phyloP scores from a whole-genome alignment of 2,797 vertebrate genomes.

The Hyperoplus lanceolatus region DNA sequence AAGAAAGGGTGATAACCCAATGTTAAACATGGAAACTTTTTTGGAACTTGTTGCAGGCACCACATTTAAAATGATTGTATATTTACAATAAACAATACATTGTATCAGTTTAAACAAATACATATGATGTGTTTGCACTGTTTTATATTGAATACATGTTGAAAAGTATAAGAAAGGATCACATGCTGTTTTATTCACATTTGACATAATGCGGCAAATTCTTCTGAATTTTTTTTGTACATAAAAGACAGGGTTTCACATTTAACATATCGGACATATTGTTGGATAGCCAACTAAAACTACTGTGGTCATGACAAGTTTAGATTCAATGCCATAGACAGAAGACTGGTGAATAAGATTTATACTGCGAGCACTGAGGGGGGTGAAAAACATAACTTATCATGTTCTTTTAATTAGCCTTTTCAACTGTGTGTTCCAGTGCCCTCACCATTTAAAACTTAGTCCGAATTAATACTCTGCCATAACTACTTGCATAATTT shows the following conservation, averaged over 20 bases:
- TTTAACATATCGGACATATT: slow-evolving; percentile 43
- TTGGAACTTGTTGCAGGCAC: no score
- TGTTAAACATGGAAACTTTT: no score
- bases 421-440: slow-evolving; percentile 54
- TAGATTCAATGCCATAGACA: slow-evolving; percentile 60
- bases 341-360: slow-evolving; percentile 69
- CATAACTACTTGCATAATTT: slow-evolving; percentile 60
- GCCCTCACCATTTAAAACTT: slow-evolving; percentile 63
- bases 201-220: no score
- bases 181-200: no score
- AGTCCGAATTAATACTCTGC: slow-evolving; percentile 68
- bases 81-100: no score
- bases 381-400: slow-evolving; percentile 73
- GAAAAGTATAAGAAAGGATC: no score
- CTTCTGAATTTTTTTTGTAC: neutral
- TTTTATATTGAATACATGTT: no score
- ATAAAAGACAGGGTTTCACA: slow-evolving; percentile 13
- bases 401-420: slow-evolving; percentile 74
- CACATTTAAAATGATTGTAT: no score
- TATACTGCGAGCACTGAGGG: slow-evolving; percentile 53
- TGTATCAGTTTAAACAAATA: no score
- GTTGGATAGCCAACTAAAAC: slow-evolving; percentile 36
- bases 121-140: no score
- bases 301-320: slow-evolving; percentile 24
- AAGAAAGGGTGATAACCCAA: no score